These are phyloP conservation scores for Oryzias dopingdopingensis DNA, from an alignment of 2,797 vertebrate genomes.

Conservation along the genomic window DNA sequence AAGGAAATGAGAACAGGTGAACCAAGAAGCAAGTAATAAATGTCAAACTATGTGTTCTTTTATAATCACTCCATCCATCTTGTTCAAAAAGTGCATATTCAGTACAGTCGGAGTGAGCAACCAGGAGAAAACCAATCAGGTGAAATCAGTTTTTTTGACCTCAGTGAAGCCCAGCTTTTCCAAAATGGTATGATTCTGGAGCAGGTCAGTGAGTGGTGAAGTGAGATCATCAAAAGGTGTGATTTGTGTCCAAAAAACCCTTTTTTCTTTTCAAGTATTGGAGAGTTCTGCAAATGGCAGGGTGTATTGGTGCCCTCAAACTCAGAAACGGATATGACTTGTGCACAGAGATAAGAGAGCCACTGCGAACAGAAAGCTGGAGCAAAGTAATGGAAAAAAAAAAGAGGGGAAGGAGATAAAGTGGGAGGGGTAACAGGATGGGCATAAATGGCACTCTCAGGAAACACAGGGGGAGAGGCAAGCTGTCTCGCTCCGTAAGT, in stretches of 20 bases:
- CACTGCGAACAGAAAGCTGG: slow-evolving; percentile 46
- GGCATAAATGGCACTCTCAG: slow-evolving; percentile 22
- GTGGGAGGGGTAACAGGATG: slow-evolving; percentile 4
- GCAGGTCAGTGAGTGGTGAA: slow-evolving; percentile 16
- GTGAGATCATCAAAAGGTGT: slow-evolving; percentile 24
- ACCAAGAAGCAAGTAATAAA: slow-evolving; percentile 67
- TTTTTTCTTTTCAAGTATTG: slow-evolving; percentile 17
- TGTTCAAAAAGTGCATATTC: slow-evolving; percentile 26
- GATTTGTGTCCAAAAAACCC: slow-evolving; percentile 12
- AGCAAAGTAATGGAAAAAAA: slow-evolving; percentile 55
- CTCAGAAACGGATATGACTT: slow-evolving; percentile 36
- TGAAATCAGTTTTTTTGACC: slow-evolving; percentile 32
- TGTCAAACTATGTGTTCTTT: slow-evolving; percentile 56
- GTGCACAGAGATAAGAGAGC: slow-evolving; percentile 55
- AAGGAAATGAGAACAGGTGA: slow-evolving; percentile 65
- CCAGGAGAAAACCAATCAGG: slow-evolving; percentile 39
- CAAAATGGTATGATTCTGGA: slow-evolving; percentile 17
- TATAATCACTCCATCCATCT: slow-evolving; percentile 71
- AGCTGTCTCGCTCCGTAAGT: slow-evolving; percentile 15
- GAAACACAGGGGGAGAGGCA: slow-evolving; percentile 26
- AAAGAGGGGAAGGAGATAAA: slow-evolving; percentile 15
- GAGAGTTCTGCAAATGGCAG: slow-evolving; percentile 44
- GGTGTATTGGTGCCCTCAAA: slow-evolving; percentile 34
- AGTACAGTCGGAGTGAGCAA: slow-evolving; percentile 28
- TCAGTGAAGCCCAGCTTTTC: slow-evolving; percentile 18